A percentile compares a stretch with the other conserved stretches of the same genome.
Evolutionary conservation across 2,113 vertebrate genomes (phyloP).

Genomic region (Marmota flaviventris): DNA sequence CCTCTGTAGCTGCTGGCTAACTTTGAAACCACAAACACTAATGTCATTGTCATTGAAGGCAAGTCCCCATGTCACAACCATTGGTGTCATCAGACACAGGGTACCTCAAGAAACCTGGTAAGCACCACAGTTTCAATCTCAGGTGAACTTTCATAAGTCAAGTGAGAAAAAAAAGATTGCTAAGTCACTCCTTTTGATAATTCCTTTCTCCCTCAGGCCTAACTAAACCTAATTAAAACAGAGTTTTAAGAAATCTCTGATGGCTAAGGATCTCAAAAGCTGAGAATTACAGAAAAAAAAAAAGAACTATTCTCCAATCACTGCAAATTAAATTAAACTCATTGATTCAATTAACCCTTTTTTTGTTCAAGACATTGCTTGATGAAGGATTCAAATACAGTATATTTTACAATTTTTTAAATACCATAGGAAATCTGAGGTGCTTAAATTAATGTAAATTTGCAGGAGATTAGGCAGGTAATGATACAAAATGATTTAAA

Average conservation of each 20-base stretch:
- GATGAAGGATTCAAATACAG: constrained; percentile 1
- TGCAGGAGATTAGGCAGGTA: background rate
- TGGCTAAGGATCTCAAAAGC: background rate
- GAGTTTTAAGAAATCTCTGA: background rate
- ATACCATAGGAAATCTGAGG: background rate
- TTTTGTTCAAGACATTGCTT: constrained; percentile 10
- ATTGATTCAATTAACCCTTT: constrained; percentile 8
- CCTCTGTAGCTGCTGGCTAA: background rate
- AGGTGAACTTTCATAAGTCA: background rate
- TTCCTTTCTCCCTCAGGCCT: background rate
- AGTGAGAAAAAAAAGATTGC: background rate
- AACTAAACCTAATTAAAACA: constrained; percentile 26
- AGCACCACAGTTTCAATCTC: background rate
- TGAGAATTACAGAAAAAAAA: constrained; percentile 17
- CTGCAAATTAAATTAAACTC: constrained; percentile 51
- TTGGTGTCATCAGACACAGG: background rate
- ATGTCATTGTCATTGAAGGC: background rate
- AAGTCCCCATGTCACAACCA: background rate
- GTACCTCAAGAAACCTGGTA: background rate
- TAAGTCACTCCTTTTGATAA: background rate
- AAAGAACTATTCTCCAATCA: background rate
- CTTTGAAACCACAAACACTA: background rate
- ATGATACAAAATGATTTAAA: background rate
- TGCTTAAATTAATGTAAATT: background rate
- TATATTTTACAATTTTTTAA: constrained; percentile 41